These are phyloP conservation scores for Mormoops blainvillei DNA, from an alignment of 2,113 vertebrate species.

Conservation along the genomic window DNA sequence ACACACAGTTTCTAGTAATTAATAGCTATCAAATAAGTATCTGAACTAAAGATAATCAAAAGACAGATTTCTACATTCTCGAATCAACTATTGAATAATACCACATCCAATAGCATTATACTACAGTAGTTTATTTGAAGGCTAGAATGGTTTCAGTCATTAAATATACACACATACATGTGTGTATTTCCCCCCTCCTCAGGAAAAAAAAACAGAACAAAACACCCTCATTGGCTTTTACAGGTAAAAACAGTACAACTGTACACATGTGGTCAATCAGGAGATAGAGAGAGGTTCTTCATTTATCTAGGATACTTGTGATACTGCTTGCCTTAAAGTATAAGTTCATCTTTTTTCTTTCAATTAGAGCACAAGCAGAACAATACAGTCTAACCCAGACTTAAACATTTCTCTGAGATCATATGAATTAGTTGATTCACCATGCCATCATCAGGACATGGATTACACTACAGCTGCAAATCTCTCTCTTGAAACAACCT, in stretches of 20 bases:
- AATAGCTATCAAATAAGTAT: neutral
- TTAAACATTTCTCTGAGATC: constrained; percentile 20
- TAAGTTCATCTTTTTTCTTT: constrained; percentile 25
- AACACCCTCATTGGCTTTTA: neutral
- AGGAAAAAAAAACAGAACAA: neutral
- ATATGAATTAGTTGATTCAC: neutral
- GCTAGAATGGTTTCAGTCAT: neutral
- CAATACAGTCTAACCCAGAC: constrained; percentile 19
- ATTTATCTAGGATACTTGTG: neutral
- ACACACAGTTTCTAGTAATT: neutral
- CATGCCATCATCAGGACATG: neutral
- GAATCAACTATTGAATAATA: constrained; percentile 14
- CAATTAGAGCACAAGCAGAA: neutral
- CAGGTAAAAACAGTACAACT: neutral
- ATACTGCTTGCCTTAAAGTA: neutral
- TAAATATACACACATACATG: neutral
- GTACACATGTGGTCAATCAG: neutral
- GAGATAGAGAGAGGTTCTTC: neutral
- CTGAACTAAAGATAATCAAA: constrained; percentile 8
- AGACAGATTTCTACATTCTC: neutral
- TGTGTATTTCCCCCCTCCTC: neutral
- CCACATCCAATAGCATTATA: neutral
- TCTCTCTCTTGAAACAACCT: constrained; percentile 19
- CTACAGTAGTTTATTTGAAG: constrained; percentile 5
- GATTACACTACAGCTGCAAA: neutral